Base-by-base conservation (phyloP, 2,113 vertebrate species). In the Oryzias melastigma region DNA sequence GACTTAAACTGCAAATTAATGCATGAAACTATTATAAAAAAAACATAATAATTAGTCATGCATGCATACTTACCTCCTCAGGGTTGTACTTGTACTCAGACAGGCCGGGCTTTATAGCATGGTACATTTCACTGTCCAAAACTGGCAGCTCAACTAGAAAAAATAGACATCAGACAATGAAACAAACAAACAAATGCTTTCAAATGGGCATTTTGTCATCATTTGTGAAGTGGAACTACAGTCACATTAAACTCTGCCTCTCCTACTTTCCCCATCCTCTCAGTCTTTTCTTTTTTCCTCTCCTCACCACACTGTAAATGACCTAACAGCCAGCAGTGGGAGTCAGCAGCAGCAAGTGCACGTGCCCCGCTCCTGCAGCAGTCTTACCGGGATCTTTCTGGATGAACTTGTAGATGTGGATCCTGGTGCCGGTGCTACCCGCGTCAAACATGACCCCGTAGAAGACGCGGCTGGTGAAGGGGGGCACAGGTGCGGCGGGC, bases 401-500 rank as follows among this genome's bases (percentile, higher is more conserved):
- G 63, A 96, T 94, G 90, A 99, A 99, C 55, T 92, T 98, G 62
- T 97, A 99, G 89, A 99, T 92, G 66, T 99, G 97, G 89, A 99
- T 97, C 45, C 97, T 92, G 15, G 95, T 98, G 81, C 97, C 97
- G 51, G 95, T 97, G 90, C 97, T 99, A 76, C 97, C 97, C 1
- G 97, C 97, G 0, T 99, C 97, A 80, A 99, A 99, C 95, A 99
- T 98, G 88, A 99, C 91, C 78, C 96, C 96, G 80, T 95, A 94
- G 87, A 95, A 94, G 24, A 91, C 87, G 51, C 91, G 89, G 65
- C 82, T 93, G 77, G 90, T 91, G 80, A 87, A 7, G 7, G 88
- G 90, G 14, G 69, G 45, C 17, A 19, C 88, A 77, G 57, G 90
- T 55, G 77, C 70, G 3, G 50, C 24, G 4, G n/a, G 42, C 35